phyloP scores from a whole-genome alignment of 2,113 vertebrate genomes.

The Gadus macrocephalus region DNA sequence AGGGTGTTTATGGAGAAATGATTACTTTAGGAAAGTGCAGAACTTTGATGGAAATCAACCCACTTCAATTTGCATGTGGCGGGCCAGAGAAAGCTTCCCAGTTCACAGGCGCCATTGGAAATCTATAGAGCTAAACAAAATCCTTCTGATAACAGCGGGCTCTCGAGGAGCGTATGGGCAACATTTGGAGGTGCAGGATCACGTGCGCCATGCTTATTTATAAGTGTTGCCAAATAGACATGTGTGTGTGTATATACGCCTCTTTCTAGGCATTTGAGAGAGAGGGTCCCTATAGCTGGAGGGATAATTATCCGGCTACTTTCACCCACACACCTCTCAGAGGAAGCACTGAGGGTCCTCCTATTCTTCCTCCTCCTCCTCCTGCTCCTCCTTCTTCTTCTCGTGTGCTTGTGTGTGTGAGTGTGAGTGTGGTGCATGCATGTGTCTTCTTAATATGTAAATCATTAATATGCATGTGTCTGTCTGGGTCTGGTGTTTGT shows the following conservation, averaged over 20 bases:
- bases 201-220: background rate
- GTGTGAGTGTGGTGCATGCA: too few species aligned
- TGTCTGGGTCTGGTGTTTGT: too few species aligned
- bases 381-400: too few species aligned
- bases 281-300: too few species aligned
- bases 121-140: conserved; percentile 40
- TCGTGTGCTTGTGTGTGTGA: too few species aligned
- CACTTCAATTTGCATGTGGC: conserved; percentile 51
- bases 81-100: conserved; percentile 37
- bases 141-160: conserved; percentile 17
- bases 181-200: conserved; percentile 8
- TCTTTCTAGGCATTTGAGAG: too few species aligned
- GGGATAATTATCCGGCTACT: too few species aligned
- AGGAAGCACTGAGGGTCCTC: too few species aligned
- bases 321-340: too few species aligned
- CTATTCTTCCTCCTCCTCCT: too few species aligned
- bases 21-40: conserved; percentile 60
- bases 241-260: background rate
- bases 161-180: conserved; percentile 38
- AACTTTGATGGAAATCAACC: conserved; percentile 68
- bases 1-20: conserved; percentile 61
- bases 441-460: too few species aligned
- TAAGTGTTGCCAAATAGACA: background rate
- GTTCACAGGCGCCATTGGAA: conserved; percentile 56
- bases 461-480: too few species aligned